phyloP scores from a whole-genome alignment of 2,113 vertebrate species.

The Chamaea fasciata region DNA sequence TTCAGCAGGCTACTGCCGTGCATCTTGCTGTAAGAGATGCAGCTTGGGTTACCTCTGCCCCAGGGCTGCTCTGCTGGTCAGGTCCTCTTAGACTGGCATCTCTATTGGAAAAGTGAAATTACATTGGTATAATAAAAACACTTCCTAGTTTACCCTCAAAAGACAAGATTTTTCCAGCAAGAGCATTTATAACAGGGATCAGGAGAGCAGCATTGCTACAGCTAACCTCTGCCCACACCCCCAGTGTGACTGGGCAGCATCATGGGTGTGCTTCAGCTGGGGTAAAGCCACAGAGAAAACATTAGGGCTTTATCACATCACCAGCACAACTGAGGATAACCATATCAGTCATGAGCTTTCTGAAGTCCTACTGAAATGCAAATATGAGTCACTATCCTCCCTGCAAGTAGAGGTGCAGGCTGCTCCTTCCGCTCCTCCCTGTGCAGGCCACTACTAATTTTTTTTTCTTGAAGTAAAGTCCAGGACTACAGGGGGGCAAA shows the following conservation, averaged over 20 bases:
- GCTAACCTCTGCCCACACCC: neutral
- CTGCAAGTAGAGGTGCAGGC: neutral
- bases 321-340: neutral
- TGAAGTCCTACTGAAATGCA: neutral
- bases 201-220: neutral
- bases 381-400: neutral
- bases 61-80: neutral
- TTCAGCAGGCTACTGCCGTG: neutral
- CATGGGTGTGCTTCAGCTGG: neutral
- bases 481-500: neutral
- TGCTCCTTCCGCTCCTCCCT: neutral
- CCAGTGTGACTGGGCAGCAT: neutral
- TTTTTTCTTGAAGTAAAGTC: neutral
- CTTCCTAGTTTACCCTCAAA: neutral
- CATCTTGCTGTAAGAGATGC: neutral
- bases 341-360: neutral
- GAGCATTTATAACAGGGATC: neutral
- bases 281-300: neutral
- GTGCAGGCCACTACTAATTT: neutral
- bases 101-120: neutral
- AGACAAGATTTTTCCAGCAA: neutral
- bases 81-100: neutral
- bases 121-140: neutral
- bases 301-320: rapidly evolving
- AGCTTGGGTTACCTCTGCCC: neutral